Conservation (phyloP, 1,140 invertebrate genomes). For the Melanaphis sacchari region DNA sequence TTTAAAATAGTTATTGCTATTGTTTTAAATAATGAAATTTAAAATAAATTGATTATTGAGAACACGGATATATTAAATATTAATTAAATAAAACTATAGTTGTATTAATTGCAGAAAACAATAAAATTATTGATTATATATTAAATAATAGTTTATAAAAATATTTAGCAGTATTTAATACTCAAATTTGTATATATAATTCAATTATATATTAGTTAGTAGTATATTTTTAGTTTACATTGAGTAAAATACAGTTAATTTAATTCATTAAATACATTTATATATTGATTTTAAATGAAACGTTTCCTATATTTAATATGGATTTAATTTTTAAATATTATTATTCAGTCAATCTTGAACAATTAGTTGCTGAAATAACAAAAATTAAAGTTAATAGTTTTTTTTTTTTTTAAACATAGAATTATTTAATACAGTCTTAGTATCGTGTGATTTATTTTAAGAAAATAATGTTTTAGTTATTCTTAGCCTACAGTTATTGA, state of each 20-base stretch:
- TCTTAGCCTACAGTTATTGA: neutral
- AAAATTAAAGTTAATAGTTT: neutral
- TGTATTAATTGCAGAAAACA: neutral
- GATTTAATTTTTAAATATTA: neutral
- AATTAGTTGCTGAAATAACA: neutral
- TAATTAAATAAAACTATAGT: neutral
- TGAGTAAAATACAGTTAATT: neutral
- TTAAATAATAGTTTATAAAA: neutral
- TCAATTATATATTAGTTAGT: slow-evolving; percentile 32
- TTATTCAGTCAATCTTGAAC: neutral
- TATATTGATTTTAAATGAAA: neutral
- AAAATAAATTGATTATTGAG: neutral
- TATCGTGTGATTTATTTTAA: neutral
- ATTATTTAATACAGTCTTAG: neutral
- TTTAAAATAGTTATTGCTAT: neutral
- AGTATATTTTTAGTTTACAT: slow-evolving; percentile 28
- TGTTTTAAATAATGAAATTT: neutral
- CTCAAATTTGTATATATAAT: neutral
- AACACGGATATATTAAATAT: neutral
- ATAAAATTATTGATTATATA: neutral
- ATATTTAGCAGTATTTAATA: neutral
- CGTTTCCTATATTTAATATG: neutral
- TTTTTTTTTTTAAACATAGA: slow-evolving; percentile 1
- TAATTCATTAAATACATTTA: neutral
- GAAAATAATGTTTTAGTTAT: neutral